Evolutionary conservation across 2,113 vertebrate genomes (phyloP).

Genomic region (Burhinus oedicnemus): DNA sequence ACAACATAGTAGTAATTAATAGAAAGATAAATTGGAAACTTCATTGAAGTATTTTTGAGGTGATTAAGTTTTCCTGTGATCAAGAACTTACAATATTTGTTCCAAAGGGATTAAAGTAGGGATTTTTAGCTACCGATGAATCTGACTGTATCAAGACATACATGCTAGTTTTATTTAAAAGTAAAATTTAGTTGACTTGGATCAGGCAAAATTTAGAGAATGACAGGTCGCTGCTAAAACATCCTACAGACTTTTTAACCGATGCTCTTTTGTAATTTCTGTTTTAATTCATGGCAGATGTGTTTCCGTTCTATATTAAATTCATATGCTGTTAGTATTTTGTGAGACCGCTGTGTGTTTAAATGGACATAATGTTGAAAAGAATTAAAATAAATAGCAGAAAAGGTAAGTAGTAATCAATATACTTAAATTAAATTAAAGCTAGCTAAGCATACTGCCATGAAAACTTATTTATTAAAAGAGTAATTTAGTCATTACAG

Average conservation of each 20-base stretch:
- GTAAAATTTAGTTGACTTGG: background rate
- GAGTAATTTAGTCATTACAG: background rate
- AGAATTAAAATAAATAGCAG: background rate
- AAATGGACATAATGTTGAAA: background rate
- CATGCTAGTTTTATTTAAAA: background rate
- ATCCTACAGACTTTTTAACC: background rate
- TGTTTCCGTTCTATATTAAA: background rate
- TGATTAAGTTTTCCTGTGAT: constrained; percentile 54
- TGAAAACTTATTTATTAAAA: background rate
- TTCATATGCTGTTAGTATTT: background rate
- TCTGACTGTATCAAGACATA: background rate
- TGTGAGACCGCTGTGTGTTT: background rate
- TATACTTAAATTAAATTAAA: background rate
- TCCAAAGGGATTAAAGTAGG: background rate
- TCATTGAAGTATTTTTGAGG: constrained; percentile 59
- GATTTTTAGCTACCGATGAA: background rate
- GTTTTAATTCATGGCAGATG: background rate
- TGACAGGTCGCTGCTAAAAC: background rate
- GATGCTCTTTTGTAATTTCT: background rate
- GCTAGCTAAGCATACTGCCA: background rate
- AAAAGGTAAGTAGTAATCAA: background rate
- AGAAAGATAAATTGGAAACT: constrained; percentile 68
- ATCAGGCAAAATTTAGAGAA: background rate
- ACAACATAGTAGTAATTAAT: constrained; percentile 62
- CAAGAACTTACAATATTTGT: constrained; percentile 18